Base-by-base conservation (phyloP, 2,113 vertebrate species). In the Zeus faber region DNA sequence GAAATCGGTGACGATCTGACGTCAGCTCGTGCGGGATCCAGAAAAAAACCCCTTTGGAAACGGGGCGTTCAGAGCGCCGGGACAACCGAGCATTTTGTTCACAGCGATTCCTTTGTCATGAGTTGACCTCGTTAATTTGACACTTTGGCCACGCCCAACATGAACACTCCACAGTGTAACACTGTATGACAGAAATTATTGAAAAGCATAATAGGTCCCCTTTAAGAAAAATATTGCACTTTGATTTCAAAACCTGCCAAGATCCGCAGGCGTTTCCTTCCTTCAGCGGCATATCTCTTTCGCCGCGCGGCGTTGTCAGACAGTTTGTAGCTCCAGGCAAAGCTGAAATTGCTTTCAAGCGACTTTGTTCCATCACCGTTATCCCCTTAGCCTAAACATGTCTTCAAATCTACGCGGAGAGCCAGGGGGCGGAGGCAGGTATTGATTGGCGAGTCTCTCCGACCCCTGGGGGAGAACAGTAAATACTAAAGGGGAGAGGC, bases 291-390 rank as follows among this genome's bases (percentile, higher is more conserved):
- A 43, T 6, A 9, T 54, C 69, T 72, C 53, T 54, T 60, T 63
- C 58, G 56, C 24, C 51, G 49, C 56, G 56, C 59, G 9, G 45
- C 47, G 54, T 48, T 62, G 53, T 80, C 74, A 79, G 76, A 76
- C 63, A 72, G 62, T 79, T 60, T 27, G 43, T 47, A 17, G 73
- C 76, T 73, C 72, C 58, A 4, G 65, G 77, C 77, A 33, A 60
- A 81, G 57, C 83, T 73, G 70, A 60, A 80, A 77, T 77, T 72
- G 78, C 81, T 84, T 86, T 86, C 65, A 79, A 76, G 74, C 76
- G 79, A 87, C 81, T 83, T 82, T 80, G 67, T 65, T 79, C 67
- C 58, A 62, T 57, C 43, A 47, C 62, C 35, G 60, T 75, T 71
- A 76, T 82, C 75, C 77, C 71, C 67, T 70, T 57, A 76, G 81